Evolutionary conservation across 2,113 vertebrate species (phyloP), one percentile per base, ranked within the genome.

Genomic region (Chaetorhynchus papuensis): DNA sequence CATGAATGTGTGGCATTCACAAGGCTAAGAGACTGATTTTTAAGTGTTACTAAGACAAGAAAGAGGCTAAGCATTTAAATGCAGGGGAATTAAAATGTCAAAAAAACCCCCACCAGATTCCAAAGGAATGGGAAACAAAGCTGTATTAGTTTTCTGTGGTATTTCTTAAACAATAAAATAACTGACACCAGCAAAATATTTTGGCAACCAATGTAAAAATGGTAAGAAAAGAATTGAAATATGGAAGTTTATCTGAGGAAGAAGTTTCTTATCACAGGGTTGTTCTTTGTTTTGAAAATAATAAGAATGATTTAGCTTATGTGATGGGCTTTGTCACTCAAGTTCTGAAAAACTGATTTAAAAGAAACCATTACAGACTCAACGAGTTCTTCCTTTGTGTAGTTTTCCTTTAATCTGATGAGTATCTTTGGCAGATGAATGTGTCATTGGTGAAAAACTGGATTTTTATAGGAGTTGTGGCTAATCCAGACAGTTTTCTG

Each of bases 221-320:
- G 26, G 31, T 45, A 59, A 82, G 59, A 75, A 45, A 69, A 66
- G 44, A 53, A n/a, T 20, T 78, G 60, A 93, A 95, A 92, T 84
- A 64, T 57, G 69, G 56, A 80, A 81, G 56, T 89, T 91, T 80
- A 56, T 94, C 76, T 91, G 74, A 31, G 59, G 87, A 74, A 96
- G 72, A 68, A 74, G 42, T 88, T 93, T 83, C 77, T 93, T 94
- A 83, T 78, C 52, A 85, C 74, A 93, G 74, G 96, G 50, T 81
- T 94, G 83, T 52, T 84, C 94, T 97, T 96, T 96, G 91, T 97
- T 97, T 97, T 60, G 52, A 87, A 96, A 91, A 83, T 63, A 94
- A 86, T 82, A 54, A 54, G 83, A 95, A 39, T 52, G 0, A 60
- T 68, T 71, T 88, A 28, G 44, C 72, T 83, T 86, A 28, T 61